Percentiles rank a stretch among this genome's conserved stretches.
Conservation (phyloP, 2,888 invertebrate genomes). For the Trachelus troglodyta region DNA sequence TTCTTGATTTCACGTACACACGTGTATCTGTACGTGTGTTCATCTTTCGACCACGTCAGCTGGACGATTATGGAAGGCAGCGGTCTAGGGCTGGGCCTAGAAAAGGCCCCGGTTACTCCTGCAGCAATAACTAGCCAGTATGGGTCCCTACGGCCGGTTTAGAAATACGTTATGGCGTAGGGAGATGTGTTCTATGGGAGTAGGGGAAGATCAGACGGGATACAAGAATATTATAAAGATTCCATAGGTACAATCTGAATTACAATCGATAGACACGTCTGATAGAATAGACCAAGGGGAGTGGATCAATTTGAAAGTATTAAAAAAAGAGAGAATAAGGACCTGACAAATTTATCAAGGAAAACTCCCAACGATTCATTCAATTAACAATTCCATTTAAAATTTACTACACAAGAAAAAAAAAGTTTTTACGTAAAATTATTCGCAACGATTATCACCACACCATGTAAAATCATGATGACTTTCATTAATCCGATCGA, state of each 20-base stretch:
- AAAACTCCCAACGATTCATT: conserved; percentile 16
- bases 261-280: not conserved
- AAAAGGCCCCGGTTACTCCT: not conserved
- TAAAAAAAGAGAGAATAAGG: conserved; percentile 29
- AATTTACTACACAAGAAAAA: not conserved
- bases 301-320: conserved; percentile 26
- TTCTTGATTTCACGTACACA: not conserved
- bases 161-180: not conserved
- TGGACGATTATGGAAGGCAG: conserved; percentile 2
- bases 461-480: not conserved
- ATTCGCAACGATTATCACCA: not conserved
- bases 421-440: not conserved
- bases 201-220: not conserved
- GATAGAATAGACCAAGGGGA: not conserved
- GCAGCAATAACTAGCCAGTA: not conserved
- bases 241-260: not conserved
- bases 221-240: not conserved
- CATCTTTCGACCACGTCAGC: not conserved
- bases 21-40: not conserved
- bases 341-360: conserved; percentile 47
- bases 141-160: conserved; percentile 3
- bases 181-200: not conserved
- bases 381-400: not conserved
- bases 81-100: not conserved
- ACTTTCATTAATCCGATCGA: not conserved